These are phyloP conservation scores for Mirza zaza DNA, from an alignment of 2,113 vertebrate species.

Conservation along the genomic window DNA sequence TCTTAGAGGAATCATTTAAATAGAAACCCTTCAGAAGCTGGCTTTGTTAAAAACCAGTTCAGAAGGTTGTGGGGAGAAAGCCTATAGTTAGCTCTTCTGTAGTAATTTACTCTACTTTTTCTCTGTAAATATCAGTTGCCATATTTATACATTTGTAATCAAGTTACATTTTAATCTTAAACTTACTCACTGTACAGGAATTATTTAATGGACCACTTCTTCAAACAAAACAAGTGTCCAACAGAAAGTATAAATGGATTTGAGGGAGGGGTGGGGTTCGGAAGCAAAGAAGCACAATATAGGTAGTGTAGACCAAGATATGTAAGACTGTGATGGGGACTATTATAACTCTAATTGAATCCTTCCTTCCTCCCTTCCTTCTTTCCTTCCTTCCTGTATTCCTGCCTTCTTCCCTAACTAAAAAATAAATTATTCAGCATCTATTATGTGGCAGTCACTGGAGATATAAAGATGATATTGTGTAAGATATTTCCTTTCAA, in stretches of 20 bases:
- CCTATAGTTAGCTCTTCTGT: constrained; percentile 55
- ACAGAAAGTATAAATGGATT: background rate
- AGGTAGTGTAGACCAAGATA: background rate
- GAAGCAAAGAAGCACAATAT: background rate
- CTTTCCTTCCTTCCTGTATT: background rate
- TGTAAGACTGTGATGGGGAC: background rate
- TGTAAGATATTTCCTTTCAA: constrained; percentile 2
- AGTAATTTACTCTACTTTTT: constrained; percentile 48
- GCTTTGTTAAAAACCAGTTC: constrained; percentile 74
- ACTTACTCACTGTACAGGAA: constrained; percentile 75
- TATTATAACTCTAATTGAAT: background rate
- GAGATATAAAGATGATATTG: background rate
- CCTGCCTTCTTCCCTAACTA: background rate
- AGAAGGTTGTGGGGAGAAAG: constrained; percentile 71
- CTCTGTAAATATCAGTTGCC: constrained; percentile 80
- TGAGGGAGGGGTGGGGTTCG: background rate
- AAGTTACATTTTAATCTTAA: constrained; percentile 58
- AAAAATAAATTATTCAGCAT: background rate
- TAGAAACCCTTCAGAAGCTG: constrained; percentile 69
- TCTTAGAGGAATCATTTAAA: constrained; percentile 62
- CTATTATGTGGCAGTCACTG: background rate
- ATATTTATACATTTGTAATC: constrained; percentile 78
- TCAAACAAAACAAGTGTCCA: constrained; percentile 11
- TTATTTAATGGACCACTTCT: constrained; percentile 62
- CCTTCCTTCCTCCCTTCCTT: too few species aligned